These are phyloP conservation scores for Nycticorax nycticorax DNA, from an alignment of 2,113 vertebrate genomes.

Conservation along the genomic window DNA sequence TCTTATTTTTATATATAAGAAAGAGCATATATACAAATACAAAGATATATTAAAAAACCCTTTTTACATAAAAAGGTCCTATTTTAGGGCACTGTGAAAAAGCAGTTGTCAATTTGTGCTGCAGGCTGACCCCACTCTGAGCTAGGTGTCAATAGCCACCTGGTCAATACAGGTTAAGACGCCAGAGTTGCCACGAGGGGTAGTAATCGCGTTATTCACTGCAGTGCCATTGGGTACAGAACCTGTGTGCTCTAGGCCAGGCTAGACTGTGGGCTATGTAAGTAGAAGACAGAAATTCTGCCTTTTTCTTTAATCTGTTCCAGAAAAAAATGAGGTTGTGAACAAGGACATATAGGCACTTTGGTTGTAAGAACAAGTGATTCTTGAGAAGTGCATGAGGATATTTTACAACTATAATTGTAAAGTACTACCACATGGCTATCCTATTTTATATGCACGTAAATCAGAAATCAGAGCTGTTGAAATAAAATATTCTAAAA, in stretches of 20 bases:
- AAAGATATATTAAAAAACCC: background rate
- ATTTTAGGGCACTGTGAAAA: background rate
- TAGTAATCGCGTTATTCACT: accelerated
- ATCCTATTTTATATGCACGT: background rate
- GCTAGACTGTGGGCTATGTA: background rate
- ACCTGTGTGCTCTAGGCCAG: background rate
- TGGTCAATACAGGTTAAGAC: background rate
- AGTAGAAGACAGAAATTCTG: background rate
- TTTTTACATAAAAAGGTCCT: background rate
- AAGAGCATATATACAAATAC: background rate
- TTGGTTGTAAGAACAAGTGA: background rate
- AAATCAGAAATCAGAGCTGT: background rate
- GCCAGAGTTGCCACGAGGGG: background rate
- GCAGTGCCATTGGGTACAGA: background rate
- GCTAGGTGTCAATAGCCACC: background rate
- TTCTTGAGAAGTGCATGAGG: background rate
- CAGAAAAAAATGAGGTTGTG: background rate
- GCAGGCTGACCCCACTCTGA: background rate
- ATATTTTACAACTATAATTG: background rate
- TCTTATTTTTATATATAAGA: background rate
- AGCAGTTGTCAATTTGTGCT: background rate
- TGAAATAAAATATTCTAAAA: background rate
- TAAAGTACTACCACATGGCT: background rate
- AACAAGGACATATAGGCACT: background rate
- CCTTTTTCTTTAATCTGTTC: background rate